Conservation (phyloP, 2,888 invertebrate genomes). For the Plutella xylostella region DNA sequence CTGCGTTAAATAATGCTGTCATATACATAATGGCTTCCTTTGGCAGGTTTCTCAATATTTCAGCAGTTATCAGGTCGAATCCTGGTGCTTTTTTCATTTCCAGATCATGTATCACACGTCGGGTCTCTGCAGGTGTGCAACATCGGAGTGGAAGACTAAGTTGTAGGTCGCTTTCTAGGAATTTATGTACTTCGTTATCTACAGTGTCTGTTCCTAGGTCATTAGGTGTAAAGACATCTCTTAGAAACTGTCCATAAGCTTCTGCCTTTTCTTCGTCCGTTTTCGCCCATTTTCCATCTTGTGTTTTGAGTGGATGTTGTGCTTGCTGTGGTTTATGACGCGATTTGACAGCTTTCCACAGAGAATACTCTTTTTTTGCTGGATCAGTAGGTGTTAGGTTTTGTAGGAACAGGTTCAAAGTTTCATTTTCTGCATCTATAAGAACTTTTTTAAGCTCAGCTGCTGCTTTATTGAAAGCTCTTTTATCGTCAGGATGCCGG, state of each 20-base stretch:
- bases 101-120: neutral
- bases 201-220: neutral
- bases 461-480: neutral
- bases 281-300: constrained; percentile 3
- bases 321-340: constrained; percentile 11
- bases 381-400: neutral
- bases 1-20: neutral
- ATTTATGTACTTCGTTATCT: neutral
- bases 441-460: neutral
- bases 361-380: constrained; percentile 13
- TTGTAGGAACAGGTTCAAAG: constrained; percentile 11
- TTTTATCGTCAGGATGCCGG: neutral
- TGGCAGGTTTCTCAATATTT: neutral
- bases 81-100: constrained; percentile 18
- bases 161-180: constrained; percentile 3
- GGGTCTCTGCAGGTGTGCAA: constrained; percentile 3
- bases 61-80: constrained; percentile 3
- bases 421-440: neutral
- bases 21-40: neutral
- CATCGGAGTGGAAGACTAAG: constrained; percentile 1
- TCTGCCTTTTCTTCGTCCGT: constrained; percentile 1
- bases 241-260: neutral
- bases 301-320: constrained; percentile 4
- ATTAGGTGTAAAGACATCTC: constrained; percentile 1
- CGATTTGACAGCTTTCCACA: constrained; percentile 19